phyloP scores from a whole-genome alignment of 2,797 vertebrate genomes.

The Mormyrus proboscirostris region DNA sequence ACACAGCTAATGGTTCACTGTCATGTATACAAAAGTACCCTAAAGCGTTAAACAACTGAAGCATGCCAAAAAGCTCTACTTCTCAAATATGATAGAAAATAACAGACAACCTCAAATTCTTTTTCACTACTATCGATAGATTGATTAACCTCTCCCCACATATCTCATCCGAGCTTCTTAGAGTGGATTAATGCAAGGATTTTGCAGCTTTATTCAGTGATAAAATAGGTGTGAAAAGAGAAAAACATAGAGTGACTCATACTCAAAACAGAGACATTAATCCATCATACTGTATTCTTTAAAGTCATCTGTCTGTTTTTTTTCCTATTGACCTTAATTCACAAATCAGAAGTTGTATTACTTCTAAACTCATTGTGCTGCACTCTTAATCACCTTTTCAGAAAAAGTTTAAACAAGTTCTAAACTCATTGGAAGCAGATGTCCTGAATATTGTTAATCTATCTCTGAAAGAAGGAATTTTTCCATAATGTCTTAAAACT shows the following conservation, averaged over 20 bases:
- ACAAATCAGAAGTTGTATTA: not conserved
- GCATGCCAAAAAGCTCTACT: not conserved
- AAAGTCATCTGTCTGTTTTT: not conserved
- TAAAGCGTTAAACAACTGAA: not conserved
- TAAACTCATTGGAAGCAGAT: not conserved
- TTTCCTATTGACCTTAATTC: not conserved
- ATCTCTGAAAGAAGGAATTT: not conserved
- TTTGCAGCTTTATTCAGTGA: not conserved
- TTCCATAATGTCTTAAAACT: not conserved
- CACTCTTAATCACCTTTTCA: not conserved
- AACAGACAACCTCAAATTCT: not conserved
- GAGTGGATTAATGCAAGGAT: not conserved
- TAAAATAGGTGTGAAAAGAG: not conserved
- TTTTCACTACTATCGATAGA: not conserved
- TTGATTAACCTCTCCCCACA: not conserved
- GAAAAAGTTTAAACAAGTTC: not conserved
- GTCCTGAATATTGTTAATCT: not conserved
- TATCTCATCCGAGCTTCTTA: not conserved
- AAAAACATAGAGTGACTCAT: not conserved
- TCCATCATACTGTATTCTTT: not conserved
- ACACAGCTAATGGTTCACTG: not conserved
- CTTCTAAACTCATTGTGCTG: not conserved
- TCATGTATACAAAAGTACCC: not conserved
- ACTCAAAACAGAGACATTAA: not conserved
- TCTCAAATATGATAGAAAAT: not conserved